Conservation (phyloP, 2,113 vertebrate genomes). For the Lophochroa leadbeateri region DNA sequence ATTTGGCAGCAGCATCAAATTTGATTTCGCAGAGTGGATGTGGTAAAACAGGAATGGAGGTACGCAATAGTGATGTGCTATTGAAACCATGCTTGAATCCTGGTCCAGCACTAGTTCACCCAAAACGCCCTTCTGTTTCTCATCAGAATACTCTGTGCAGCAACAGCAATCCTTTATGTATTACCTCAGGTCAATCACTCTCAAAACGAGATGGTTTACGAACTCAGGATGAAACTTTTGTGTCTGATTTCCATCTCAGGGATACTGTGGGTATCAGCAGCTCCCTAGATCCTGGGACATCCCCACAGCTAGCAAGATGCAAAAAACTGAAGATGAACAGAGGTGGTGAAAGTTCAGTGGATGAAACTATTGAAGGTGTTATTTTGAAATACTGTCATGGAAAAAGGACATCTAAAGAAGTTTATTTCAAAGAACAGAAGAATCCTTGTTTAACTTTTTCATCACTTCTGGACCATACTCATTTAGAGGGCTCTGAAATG, state of each 20-base stretch:
- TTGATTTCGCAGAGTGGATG: background rate
- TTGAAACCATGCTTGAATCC: background rate
- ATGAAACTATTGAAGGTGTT: constrained; percentile 80
- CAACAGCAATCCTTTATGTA: constrained; percentile 52
- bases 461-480: constrained; percentile 42
- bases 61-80: background rate
- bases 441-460: constrained; percentile 53
- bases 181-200: constrained; percentile 74
- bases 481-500: constrained; percentile 72
- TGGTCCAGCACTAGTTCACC: background rate
- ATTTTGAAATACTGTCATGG: constrained; percentile 79
- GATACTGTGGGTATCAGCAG: constrained; percentile 45
- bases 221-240: constrained; percentile 68
- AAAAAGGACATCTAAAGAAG: background rate
- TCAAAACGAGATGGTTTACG: constrained; percentile 63
- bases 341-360: constrained; percentile 32
- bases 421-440: constrained; percentile 69
- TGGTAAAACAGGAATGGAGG: constrained; percentile 17
- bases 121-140: constrained; percentile 26
- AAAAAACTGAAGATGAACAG: constrained; percentile 5
- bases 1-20: constrained; percentile 22
- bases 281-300: constrained; percentile 21
- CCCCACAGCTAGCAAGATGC: constrained; percentile 38
- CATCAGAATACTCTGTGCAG: constrained; percentile 23
- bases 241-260: constrained; percentile 67